Percentiles rank a stretch among this genome's conserved stretches.
Conservation (phyloP, 2,888 invertebrate genomes). For the Stenichneumon culpator region DNA sequence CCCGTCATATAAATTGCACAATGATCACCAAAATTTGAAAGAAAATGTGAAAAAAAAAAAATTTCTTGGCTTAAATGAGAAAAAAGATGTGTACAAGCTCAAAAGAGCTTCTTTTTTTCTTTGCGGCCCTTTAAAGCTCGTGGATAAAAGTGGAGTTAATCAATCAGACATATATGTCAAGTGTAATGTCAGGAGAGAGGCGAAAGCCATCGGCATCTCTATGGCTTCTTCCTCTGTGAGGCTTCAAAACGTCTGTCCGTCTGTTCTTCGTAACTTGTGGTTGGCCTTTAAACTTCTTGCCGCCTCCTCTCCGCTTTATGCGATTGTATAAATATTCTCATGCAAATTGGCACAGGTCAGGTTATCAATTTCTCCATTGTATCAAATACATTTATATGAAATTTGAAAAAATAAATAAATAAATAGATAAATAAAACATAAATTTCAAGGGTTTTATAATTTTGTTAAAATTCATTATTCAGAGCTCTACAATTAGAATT, state of each 20-base stretch:
- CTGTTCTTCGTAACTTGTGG: conserved; percentile 11
- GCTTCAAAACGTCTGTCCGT: conserved; percentile 74
- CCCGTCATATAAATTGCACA: neutral
- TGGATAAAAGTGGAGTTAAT: conserved; percentile 57
- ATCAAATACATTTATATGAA: neutral
- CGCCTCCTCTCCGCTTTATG: conserved; percentile 32
- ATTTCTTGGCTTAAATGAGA: neutral
- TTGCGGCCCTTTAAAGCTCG: neutral
- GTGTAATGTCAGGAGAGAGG: conserved; percentile 75
- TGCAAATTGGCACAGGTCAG: conserved; percentile 23
- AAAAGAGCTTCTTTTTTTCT: conserved; percentile 7
- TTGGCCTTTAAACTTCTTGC: conserved; percentile 21
- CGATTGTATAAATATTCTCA: conserved; percentile 42
- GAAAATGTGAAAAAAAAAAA: neutral
- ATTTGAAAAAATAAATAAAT: neutral
- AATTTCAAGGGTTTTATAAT: neutral
- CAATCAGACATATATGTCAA: conserved; percentile 65
- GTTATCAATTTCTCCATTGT: neutral
- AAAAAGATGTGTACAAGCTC: neutral
- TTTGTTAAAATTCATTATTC: no score
- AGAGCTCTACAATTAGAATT: no score
- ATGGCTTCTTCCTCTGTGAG: conserved; percentile 80
- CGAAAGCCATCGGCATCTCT: conserved; percentile 69
- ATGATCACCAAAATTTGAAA: neutral
- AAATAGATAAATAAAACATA: neutral